Conservation (phyloP, 2,797 vertebrate genomes). For the Serranus cabrilla region DNA sequence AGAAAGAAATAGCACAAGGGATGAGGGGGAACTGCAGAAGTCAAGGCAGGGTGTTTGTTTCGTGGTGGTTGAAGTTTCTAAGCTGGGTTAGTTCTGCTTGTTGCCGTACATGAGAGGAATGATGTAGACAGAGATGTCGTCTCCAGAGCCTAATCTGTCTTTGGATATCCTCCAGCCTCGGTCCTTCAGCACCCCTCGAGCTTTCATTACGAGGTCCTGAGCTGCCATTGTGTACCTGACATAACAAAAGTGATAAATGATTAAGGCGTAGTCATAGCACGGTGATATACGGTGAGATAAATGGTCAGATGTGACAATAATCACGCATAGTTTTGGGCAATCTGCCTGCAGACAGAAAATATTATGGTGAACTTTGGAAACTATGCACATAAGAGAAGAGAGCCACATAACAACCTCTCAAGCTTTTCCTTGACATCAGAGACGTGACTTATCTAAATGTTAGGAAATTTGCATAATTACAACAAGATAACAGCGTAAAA, state of each 20-base stretch:
- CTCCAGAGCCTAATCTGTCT: conserved; percentile 95
- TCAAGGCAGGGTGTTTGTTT: conserved; percentile 33
- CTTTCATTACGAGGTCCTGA: conserved; percentile 97
- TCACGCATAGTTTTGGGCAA: background rate
- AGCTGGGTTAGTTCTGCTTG: conserved; percentile 83
- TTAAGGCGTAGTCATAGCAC: background rate
- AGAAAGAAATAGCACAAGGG: conserved; percentile 23
- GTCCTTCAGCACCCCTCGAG: conserved; percentile 94
- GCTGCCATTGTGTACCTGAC: conserved; percentile 96
- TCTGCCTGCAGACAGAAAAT: conserved; percentile 1
- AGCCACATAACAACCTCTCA: conserved; percentile 6
- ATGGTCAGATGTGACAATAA: background rate
- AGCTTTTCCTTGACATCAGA: conserved; percentile 50
- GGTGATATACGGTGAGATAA: background rate
- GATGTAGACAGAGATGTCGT: conserved; percentile 98
- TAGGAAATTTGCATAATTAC: conserved; percentile 61
- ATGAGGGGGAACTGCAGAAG: conserved; percentile 12
- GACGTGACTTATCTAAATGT: conserved; percentile 47
- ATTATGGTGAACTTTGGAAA: conserved; percentile 22
- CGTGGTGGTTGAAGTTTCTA: background rate
- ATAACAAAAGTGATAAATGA: conserved; percentile 10
- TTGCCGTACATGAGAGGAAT: conserved; percentile 94
- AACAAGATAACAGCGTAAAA: conserved; percentile 41
- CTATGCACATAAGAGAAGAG: conserved; percentile 3
- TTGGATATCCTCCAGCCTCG: conserved; percentile 97